A percentile compares a stretch with the other conserved stretches of the same genome.
These are phyloP conservation scores for Apeira syringaria DNA, from an alignment of 2,888 invertebrate genomes.

Conservation along the genomic window DNA sequence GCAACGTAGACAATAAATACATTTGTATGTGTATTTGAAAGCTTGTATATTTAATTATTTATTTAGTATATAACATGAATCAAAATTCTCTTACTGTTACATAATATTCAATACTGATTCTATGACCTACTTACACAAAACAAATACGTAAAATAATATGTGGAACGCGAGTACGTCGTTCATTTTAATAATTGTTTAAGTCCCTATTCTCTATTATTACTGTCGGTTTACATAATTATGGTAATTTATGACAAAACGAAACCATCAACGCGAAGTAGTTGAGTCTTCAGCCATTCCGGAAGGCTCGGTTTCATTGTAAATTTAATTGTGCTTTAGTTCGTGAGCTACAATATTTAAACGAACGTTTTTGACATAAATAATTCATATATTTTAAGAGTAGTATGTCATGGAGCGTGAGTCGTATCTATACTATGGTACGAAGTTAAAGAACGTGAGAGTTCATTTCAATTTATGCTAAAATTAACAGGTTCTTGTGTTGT, in stretches of 20 bases:
- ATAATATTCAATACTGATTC: too few relatives aligned
- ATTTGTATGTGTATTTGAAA: too few relatives aligned
- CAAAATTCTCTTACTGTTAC: too few relatives aligned
- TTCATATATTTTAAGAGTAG: slow-evolving; percentile 11
- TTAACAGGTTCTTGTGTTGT: too few relatives aligned
- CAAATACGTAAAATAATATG: too few relatives aligned
- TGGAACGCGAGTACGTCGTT: too few relatives aligned
- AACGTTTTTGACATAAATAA: slow-evolving; percentile 17
- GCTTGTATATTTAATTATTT: too few relatives aligned
- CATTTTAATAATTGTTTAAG: too few relatives aligned
- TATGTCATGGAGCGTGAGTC: slow-evolving; percentile 14
- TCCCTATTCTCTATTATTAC: not conserved
- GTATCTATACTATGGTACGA: slow-evolving; percentile 13
- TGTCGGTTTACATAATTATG: slow-evolving; percentile 5
- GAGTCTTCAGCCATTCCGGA: slow-evolving; percentile 6
- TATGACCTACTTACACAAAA: too few relatives aligned
- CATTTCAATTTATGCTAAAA: slow-evolving; percentile 23
- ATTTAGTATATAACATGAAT: too few relatives aligned
- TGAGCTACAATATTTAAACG: slow-evolving; percentile 19
- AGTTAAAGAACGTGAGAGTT: slow-evolving; percentile 25
- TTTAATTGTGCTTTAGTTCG: slow-evolving; percentile 13
- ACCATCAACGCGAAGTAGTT: not conserved
- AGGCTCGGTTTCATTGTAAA: slow-evolving; percentile 8
- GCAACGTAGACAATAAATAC: too few relatives aligned
- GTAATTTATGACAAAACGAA: slow-evolving; percentile 6